A percentile compares a stretch with the other conserved stretches of the same genome.
Conservation (phyloP, 2,113 vertebrate species). For the Uria lomvia region DNA sequence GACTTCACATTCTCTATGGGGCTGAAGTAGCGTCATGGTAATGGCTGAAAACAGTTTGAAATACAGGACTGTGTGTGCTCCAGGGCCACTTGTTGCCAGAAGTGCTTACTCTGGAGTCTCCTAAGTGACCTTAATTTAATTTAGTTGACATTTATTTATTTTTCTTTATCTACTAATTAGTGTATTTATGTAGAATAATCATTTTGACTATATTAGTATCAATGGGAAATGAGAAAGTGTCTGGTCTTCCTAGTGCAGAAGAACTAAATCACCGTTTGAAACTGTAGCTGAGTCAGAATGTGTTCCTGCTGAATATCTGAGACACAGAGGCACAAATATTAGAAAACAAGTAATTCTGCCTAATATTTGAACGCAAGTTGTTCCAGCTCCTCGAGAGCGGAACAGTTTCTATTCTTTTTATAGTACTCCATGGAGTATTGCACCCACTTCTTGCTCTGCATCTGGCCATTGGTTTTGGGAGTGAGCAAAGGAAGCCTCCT, state of each 20-base stretch:
- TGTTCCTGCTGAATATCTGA: not conserved
- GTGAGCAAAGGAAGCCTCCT: not conserved
- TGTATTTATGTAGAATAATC: not conserved
- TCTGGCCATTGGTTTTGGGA: not conserved
- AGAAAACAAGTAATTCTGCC: not conserved
- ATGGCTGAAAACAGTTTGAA: not conserved
- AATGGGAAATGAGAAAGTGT: not conserved
- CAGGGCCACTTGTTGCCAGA: not conserved
- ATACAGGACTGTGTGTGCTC: not conserved
- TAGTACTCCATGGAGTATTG: not conserved
- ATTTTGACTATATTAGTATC: not conserved
- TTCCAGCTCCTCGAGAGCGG: not conserved
- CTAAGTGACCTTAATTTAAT: not conserved
- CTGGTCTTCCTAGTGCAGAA: not conserved
- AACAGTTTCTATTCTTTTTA: not conserved
- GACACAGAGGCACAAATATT: not conserved
- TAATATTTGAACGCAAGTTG: not conserved
- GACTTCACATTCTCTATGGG: not conserved
- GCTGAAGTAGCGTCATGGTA: not conserved
- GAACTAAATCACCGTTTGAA: not conserved
- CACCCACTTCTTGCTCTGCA: not conserved
- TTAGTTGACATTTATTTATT: not conserved
- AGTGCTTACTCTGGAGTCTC: not conserved
- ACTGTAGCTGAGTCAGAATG: not conserved
- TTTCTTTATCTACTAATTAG: not conserved